These are phyloP conservation scores for Hyppa rectilinea DNA, from an alignment of 2,888 invertebrate species.

Conservation along the genomic window DNA sequence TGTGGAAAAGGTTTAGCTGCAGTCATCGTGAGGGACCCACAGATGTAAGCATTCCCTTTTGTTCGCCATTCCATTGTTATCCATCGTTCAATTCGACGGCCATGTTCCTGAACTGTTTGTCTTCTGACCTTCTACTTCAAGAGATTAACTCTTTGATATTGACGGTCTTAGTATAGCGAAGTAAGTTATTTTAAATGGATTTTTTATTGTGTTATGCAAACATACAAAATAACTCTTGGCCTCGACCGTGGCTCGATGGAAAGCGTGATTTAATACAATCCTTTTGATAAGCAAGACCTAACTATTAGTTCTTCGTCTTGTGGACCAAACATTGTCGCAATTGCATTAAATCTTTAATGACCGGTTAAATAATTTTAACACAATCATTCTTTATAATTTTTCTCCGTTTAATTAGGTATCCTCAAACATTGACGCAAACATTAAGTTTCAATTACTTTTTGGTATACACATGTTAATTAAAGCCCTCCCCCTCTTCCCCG, in stretches of 20 bases:
- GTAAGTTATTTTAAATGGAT: background rate
- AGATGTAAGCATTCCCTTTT: slow-evolving; percentile 20
- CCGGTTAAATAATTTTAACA: background rate
- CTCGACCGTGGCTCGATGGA: background rate
- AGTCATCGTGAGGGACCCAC: background rate
- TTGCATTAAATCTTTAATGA: too few species aligned
- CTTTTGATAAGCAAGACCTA: background rate
- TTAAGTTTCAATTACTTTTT: slow-evolving; percentile 65
- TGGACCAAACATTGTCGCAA: background rate
- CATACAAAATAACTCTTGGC: too few species aligned
- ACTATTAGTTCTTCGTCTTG: background rate
- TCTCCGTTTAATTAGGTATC: slow-evolving; percentile 12
- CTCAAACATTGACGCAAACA: slow-evolving; percentile 49
- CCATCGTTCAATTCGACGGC: background rate
- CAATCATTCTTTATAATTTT: background rate
- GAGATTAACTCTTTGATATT: background rate
- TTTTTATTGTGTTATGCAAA: background rate
- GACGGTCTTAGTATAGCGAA: too few species aligned
- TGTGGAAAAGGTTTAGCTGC: slow-evolving; percentile 1
- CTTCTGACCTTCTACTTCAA: too few species aligned
- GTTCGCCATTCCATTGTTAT: background rate
- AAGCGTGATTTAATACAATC: background rate
- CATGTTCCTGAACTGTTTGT: background rate
- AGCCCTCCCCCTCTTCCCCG: slow-evolving; percentile 24
- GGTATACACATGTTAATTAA: slow-evolving; percentile 60